phyloP scores from a whole-genome alignment of 1,140 invertebrate species.

The Procambarus virginalis region DNA sequence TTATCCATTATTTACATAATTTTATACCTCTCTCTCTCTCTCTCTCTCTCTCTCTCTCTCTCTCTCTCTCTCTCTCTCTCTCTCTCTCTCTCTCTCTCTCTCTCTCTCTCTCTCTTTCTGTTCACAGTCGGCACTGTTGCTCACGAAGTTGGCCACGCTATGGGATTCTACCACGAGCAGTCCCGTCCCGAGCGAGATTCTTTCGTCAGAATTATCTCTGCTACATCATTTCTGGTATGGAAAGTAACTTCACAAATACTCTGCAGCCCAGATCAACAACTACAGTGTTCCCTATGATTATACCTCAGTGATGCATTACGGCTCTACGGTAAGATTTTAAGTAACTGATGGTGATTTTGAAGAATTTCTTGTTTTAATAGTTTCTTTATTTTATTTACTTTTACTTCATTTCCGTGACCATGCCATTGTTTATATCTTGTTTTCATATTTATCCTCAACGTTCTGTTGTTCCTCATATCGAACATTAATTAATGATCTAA shows the following conservation, averaged over 20 bases:
- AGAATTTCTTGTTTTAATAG: no score
- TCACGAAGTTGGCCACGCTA: conserved; percentile 78
- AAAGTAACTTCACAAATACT: conserved; percentile 50
- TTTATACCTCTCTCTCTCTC: no score
- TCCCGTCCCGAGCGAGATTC: conserved; percentile 74
- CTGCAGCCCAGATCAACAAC: conserved; percentile 54
- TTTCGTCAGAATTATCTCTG: conserved; percentile 72
- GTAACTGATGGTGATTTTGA: no score
- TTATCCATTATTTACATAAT: no score
- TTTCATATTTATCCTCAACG: no score
- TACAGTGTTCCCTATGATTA: conserved; percentile 70
- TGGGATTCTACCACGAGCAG: conserved; percentile 75
- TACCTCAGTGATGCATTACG: conserved; percentile 71
- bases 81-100: conserved; percentile 20
- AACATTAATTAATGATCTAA: no score
- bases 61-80: conserved; percentile 2
- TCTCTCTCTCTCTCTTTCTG: neutral
- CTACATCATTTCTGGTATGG: conserved; percentile 71
- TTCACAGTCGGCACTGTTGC: conserved; percentile 75
- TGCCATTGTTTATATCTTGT: no score
- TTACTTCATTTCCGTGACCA: no score
- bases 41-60: neutral
- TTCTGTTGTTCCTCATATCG: no score
- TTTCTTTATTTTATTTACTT: no score
- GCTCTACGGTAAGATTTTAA: conserved; percentile 13